phyloP scores from a whole-genome alignment of 2,888 invertebrate genomes.

The Aporophyla lueneburgensis region DNA sequence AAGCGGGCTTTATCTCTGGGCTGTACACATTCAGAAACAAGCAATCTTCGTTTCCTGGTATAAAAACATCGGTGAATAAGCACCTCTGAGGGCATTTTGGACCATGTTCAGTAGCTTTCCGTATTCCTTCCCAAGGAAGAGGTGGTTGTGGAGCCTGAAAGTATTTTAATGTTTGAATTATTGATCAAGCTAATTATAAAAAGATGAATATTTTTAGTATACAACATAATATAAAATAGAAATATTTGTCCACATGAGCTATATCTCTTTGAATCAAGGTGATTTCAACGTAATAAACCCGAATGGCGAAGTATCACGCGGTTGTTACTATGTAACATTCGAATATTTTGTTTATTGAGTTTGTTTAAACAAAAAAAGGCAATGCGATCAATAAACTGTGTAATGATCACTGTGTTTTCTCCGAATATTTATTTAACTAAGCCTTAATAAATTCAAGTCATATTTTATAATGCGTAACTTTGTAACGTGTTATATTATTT shows the following conservation, averaged over 20 bases:
- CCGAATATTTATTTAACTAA: no score
- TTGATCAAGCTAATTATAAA: no score
- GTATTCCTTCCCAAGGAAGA: conserved; percentile 73
- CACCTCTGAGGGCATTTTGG: conserved; percentile 72
- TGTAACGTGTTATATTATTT: no score
- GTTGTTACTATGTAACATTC: background rate
- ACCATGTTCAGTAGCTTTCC: conserved; percentile 72
- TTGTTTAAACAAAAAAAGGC: no score
- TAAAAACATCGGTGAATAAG: conserved; percentile 59
- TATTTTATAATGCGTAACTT: no score
- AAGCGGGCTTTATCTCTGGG: conserved; percentile 63
- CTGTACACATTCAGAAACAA: conserved; percentile 78
- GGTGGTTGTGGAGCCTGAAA: conserved; percentile 68
- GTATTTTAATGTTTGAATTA: no score
- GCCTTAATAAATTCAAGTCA: no score
- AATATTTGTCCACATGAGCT: background rate
- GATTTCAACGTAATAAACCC: no score
- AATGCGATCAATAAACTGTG: no score
- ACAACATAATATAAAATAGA: background rate
- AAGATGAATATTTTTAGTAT: background rate
- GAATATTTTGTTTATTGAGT: no score
- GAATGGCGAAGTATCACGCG: no score
- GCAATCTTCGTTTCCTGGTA: conserved; percentile 76
- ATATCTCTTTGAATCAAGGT: background rate
- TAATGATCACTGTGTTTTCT: no score